A percentile compares a stretch with the other conserved stretches of the same genome.
These are phyloP conservation scores for Leptoteleia sp. DNA, from an alignment of 1,140 invertebrate species.

Conservation along the genomic window DNA sequence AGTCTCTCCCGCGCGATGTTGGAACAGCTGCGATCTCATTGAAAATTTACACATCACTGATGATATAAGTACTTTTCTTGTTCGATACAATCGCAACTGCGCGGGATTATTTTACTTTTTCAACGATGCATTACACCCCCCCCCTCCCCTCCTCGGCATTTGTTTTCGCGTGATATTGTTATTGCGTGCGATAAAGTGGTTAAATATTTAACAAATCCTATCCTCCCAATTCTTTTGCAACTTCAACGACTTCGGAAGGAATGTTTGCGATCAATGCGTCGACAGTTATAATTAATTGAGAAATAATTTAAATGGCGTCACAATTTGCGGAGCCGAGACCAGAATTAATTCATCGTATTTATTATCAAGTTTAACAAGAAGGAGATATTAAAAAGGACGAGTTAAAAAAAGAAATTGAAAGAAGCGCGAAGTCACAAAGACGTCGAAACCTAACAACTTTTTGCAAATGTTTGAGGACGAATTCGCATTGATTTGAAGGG, in stretches of 20 bases:
- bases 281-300: too few species aligned
- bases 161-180: too few species aligned
- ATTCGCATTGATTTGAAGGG: slow-evolving; percentile 63
- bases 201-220: slow-evolving; percentile 7
- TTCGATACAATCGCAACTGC: slow-evolving; percentile 46
- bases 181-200: slow-evolving; percentile 13
- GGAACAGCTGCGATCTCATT: slow-evolving; percentile 64
- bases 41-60: slow-evolving; percentile 66
- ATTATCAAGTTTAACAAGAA: slow-evolving; percentile 15
- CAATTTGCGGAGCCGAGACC: slow-evolving; percentile 14
- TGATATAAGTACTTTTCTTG: slow-evolving; percentile 58
- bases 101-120: slow-evolving; percentile 34
- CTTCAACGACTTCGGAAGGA: too few species aligned
- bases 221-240: too few species aligned
- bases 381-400: slow-evolving; percentile 48
- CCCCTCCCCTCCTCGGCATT: slow-evolving; percentile 1
- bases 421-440: slow-evolving; percentile 43
- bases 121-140: too few species aligned
- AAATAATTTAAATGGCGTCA: too few species aligned
- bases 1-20: slow-evolving; percentile 55
- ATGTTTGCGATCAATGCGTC: too few species aligned
- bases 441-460: slow-evolving; percentile 55
- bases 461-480: slow-evolving; percentile 60
- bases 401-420: slow-evolving; percentile 41
- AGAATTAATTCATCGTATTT: slow-evolving; percentile 21